Evolutionary conservation across 2,113 vertebrate genomes (phyloP).

Genomic region (Epinephelus lanceolatus): DNA sequence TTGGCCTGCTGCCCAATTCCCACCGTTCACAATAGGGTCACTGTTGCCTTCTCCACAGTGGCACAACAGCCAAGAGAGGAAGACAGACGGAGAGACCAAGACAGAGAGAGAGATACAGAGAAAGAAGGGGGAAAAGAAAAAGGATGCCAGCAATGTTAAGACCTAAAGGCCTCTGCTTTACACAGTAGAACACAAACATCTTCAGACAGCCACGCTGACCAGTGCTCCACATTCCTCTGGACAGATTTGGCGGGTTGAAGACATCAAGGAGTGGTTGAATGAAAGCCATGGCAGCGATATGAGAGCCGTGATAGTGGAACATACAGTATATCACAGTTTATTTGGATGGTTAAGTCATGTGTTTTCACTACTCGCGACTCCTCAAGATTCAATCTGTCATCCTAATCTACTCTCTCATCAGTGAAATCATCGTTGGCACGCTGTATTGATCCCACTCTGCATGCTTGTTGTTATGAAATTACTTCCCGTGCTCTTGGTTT

Average conservation of each 20-base stretch:
- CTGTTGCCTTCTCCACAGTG: slow-evolving; percentile 77
- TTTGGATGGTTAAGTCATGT: slow-evolving; percentile 62
- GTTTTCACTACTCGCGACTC: slow-evolving; percentile 49
- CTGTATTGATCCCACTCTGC: slow-evolving; percentile 31
- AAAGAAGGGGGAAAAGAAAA: slow-evolving; percentile 33
- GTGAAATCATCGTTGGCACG: slow-evolving; percentile 57
- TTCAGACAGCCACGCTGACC: slow-evolving; percentile 44
- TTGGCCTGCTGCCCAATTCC: slow-evolving; percentile 82
- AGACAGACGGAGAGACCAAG: slow-evolving; percentile 49
- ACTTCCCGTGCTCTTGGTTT: slow-evolving; percentile 39
- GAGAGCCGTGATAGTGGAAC: slow-evolving; percentile 49
- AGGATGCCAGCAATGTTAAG: slow-evolving; percentile 52
- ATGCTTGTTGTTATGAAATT: slow-evolving; percentile 55
- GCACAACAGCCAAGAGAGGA: slow-evolving; percentile 69
- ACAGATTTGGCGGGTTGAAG: slow-evolving; percentile 45
- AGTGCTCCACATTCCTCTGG: slow-evolving; percentile 40
- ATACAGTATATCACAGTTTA: slow-evolving; percentile 45
- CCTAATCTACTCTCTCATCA: slow-evolving; percentile 64
- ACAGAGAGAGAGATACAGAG: slow-evolving; percentile 49
- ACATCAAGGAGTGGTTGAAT: slow-evolving; percentile 54
- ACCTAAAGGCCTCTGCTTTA: slow-evolving; percentile 50
- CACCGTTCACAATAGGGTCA: slow-evolving; percentile 82
- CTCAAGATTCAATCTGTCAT: slow-evolving; percentile 56
- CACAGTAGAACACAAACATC: slow-evolving; percentile 48
- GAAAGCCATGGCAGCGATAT: slow-evolving; percentile 46